Evolutionary conservation across 2,888 invertebrate species (phyloP).

Genomic region (Omphaloscelis lunosa): DNA sequence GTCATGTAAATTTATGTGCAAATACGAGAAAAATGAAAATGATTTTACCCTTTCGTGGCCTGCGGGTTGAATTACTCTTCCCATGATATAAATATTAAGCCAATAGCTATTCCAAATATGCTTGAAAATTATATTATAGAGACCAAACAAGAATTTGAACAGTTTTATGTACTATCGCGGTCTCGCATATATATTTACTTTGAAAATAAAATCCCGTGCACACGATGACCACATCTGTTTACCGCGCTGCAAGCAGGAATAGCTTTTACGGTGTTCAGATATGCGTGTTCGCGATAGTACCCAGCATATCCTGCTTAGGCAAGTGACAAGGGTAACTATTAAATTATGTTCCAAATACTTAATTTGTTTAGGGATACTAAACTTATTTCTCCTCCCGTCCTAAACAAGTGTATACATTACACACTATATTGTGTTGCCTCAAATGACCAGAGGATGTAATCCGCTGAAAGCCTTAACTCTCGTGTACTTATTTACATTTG

Average conservation of each 20-base stretch:
- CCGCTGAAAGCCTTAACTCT: slow-evolving; percentile 50
- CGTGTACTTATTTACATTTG: slow-evolving; percentile 63
- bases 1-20: slow-evolving; percentile 51
- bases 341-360: slow-evolving; percentile 45
- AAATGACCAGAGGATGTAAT: slow-evolving; percentile 49
- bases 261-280: no score
- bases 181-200: no score
- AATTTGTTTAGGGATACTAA: slow-evolving; percentile 33
- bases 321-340: slow-evolving; percentile 36
- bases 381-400: slow-evolving; percentile 26
- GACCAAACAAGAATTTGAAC: slow-evolving; percentile 1
- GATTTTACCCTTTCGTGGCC: slow-evolving; percentile 30
- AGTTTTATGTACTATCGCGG: neutral
- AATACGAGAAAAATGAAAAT: slow-evolving; percentile 53
- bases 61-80: slow-evolving; percentile 37
- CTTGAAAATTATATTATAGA: slow-evolving; percentile 31
- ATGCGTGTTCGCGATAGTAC: no score
- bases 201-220: no score
- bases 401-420: slow-evolving; percentile 56
- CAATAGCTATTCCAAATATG: slow-evolving; percentile 36
- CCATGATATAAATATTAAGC: slow-evolving; percentile 30
- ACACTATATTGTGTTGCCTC: slow-evolving; percentile 34
- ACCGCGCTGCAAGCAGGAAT: no score
- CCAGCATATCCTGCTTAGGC: neutral
- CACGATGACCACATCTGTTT: no score